These are phyloP conservation scores for Sebastes schlegelii DNA, from an alignment of 2,113 vertebrate genomes.

Conservation along the genomic window DNA sequence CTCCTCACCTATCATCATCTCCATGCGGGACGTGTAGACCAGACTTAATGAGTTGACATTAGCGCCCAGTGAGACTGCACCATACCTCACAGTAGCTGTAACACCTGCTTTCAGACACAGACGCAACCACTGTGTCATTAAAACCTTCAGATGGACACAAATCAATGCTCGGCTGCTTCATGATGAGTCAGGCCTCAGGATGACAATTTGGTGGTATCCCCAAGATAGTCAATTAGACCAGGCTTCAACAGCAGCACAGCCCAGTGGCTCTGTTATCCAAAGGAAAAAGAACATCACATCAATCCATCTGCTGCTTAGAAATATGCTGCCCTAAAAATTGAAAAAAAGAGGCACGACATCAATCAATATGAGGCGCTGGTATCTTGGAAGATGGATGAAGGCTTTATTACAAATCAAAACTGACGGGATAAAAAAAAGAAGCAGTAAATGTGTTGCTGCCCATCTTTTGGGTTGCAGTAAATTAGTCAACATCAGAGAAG, in stretches of 20 bases:
- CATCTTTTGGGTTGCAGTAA: conserved; percentile 13
- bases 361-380: conserved; percentile 21
- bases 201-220: conserved; percentile 52
- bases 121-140: conserved; percentile 40
- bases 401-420: conserved; percentile 51
- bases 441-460: conserved; percentile 23
- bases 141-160: conserved; percentile 61
- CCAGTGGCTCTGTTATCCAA: conserved; percentile 31
- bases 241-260: conserved; percentile 26
- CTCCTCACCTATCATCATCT: conserved; percentile 14
- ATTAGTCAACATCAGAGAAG: conserved; percentile 37
- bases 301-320: conserved; percentile 58
- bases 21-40: not conserved
- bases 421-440: conserved; percentile 23
- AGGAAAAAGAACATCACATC: conserved; percentile 40
- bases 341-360: not conserved
- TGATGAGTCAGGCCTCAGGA: conserved; percentile 51
- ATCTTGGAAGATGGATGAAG: conserved; percentile 47
- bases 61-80: conserved; percentile 26
- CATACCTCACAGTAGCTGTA: conserved; percentile 20
- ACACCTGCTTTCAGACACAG: conserved; percentile 36
- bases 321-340: conserved; percentile 1
- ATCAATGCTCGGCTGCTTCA: conserved; percentile 64
- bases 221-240: conserved; percentile 64
- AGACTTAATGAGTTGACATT: conserved; percentile 57